phyloP scores from a whole-genome alignment of 2,113 vertebrate species.

The Oncorhynchus tshawytscha region DNA sequence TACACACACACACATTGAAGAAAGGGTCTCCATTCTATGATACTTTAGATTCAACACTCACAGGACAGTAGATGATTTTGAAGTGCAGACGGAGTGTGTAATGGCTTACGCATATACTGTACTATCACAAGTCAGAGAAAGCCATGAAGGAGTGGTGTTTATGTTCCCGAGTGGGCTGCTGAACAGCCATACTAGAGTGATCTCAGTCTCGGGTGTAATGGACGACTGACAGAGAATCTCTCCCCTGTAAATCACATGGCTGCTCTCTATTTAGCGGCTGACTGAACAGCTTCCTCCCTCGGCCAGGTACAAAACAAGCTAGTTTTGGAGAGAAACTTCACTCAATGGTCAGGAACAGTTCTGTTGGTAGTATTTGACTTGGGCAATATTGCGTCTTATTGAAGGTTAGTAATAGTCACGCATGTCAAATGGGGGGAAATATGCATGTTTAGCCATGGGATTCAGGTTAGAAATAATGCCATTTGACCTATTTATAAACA shows the following conservation, averaged over 20 bases:
- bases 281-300: background rate
- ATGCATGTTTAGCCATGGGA: too few relatives aligned
- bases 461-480: too few relatives aligned
- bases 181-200: background rate
- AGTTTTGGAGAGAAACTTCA: background rate
- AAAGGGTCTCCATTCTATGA: too few relatives aligned
- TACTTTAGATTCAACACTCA: too few relatives aligned
- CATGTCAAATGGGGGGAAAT: too few relatives aligned
- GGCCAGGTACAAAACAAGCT: slow-evolving; percentile 1
- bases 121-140: background rate
- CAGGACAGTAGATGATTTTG: background rate
- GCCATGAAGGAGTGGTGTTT: background rate
- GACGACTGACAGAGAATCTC: slow-evolving; percentile 5
- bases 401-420: too few relatives aligned
- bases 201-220: slow-evolving; percentile 3
- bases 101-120: background rate
- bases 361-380: background rate
- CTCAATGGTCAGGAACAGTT: background rate
- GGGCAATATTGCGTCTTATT: background rate
- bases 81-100: background rate
- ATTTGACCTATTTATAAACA: background rate
- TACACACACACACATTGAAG: background rate
- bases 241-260: background rate
- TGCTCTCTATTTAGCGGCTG: slow-evolving; percentile 15
- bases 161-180: background rate